Evolutionary conservation across 2,797 vertebrate species (phyloP).

Genomic region (Mycteria americana): DNA sequence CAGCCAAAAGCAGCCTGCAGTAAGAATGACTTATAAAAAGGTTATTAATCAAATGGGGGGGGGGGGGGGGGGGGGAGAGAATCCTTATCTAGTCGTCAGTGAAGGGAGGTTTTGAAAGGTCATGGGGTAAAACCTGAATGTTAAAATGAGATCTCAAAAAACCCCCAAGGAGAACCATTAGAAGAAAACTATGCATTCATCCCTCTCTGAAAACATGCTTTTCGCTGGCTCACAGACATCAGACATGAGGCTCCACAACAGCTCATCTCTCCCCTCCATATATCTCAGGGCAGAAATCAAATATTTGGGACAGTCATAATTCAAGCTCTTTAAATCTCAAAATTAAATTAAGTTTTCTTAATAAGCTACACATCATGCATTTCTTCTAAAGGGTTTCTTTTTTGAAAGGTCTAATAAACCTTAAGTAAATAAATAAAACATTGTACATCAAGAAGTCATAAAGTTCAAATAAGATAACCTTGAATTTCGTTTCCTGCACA

Average conservation of each 20-base stretch:
- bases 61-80: no score
- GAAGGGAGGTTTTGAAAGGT: neutral
- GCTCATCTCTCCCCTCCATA: neutral
- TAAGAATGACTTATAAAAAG: neutral
- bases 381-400: neutral
- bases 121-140: neutral
- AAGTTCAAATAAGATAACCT: slow-evolving; percentile 67
- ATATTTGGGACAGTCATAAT: slow-evolving; percentile 7
- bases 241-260: neutral
- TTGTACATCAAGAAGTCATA: slow-evolving; percentile 38
- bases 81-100: neutral
- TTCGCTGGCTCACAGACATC: neutral
- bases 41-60: neutral
- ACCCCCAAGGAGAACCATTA: neutral
- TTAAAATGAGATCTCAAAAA: neutral
- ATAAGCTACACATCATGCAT: neutral
- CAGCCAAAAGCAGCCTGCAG: neutral
- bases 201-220: neutral
- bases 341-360: slow-evolving; percentile 16
- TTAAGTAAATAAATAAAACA: slow-evolving; percentile 59
- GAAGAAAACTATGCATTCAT: neutral
- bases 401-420: slow-evolving; percentile 27
- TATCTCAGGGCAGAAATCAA: neutral
- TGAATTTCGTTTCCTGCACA: slow-evolving; percentile 59
- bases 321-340: neutral